These are phyloP conservation scores for Pica pica DNA, from an alignment of 2,113 vertebrate genomes.

Conservation along the genomic window DNA sequence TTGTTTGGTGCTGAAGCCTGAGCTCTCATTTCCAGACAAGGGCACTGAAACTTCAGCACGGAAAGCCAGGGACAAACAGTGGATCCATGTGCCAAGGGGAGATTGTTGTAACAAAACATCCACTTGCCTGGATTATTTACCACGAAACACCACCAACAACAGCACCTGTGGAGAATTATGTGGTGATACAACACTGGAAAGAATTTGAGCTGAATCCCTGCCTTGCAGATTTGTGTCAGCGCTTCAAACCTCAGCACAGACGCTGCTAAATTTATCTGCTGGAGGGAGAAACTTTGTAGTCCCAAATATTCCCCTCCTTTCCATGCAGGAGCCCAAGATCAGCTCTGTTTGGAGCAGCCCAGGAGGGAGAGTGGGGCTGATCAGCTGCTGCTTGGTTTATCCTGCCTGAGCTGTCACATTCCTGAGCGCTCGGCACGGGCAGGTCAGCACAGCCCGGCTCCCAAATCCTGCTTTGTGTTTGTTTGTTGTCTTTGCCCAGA, in stretches of 20 bases:
- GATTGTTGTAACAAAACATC: not conserved
- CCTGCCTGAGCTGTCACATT: not conserved
- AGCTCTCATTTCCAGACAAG: not conserved
- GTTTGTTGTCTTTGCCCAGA: not conserved
- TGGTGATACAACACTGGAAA: not conserved
- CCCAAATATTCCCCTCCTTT: not conserved
- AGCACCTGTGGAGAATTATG: not conserved
- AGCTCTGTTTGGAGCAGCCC: not conserved
- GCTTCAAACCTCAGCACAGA: not conserved
- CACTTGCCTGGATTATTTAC: not conserved
- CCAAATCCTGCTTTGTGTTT: not conserved
- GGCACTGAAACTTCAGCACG: not conserved
- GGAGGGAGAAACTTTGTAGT: not conserved
- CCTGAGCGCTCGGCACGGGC: not conserved
- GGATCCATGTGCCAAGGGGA: not conserved
- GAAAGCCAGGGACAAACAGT: not conserved
- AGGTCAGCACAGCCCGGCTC: not conserved
- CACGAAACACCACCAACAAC: not conserved
- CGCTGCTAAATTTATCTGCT: not conserved
- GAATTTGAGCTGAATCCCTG: not conserved
- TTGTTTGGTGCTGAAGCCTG: not conserved
- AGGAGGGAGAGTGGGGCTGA: not conserved
- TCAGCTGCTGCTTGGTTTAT: not conserved
- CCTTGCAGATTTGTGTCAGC: not conserved
- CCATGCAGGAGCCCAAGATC: not conserved